Evolutionary conservation across 2,888 invertebrate genomes (phyloP).

Genomic region (Leptarthrus brevirostris): DNA sequence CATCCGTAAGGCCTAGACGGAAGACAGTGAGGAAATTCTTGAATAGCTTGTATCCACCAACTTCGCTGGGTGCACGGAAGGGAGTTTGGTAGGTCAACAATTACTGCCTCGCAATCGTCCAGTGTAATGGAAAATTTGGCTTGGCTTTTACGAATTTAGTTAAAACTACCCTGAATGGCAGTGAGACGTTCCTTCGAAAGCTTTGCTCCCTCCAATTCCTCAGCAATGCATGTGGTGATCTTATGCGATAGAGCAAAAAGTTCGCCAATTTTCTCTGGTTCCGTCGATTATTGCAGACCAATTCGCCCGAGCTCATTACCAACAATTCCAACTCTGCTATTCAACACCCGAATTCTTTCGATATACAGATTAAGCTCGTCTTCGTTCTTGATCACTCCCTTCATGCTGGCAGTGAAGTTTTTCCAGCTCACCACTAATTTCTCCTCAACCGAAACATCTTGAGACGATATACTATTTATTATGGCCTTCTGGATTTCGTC

Average conservation of each 20-base stretch:
- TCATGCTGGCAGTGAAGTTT: slow-evolving; percentile 79
- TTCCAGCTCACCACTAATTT: slow-evolving; percentile 79
- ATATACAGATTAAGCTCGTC: slow-evolving; percentile 85
- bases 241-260: slow-evolving; percentile 77
- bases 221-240: slow-evolving; percentile 78
- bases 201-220: slow-evolving; percentile 81
- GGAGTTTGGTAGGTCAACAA: too few relatives aligned
- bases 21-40: too few relatives aligned
- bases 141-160: slow-evolving; percentile 76
- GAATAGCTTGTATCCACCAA: too few relatives aligned
- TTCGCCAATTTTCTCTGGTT: slow-evolving; percentile 82
- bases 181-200: slow-evolving; percentile 80
- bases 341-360: slow-evolving; percentile 82
- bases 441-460: slow-evolving; percentile 79
- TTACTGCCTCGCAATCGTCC: slow-evolving; percentile 79
- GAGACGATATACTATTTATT: slow-evolving; percentile 77
- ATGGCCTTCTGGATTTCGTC: slow-evolving; percentile 75
- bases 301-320: slow-evolving; percentile 83
- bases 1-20: too few relatives aligned
- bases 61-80: too few relatives aligned
- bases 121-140: slow-evolving; percentile 73
- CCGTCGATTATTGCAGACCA: slow-evolving; percentile 77
- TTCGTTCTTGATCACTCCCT: slow-evolving; percentile 83
- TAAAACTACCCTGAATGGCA: slow-evolving; percentile 78
- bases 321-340: slow-evolving; percentile 79